These are phyloP conservation scores for Chlorodrepanis virens DNA, from an alignment of 2,113 vertebrate genomes.

Conservation along the genomic window DNA sequence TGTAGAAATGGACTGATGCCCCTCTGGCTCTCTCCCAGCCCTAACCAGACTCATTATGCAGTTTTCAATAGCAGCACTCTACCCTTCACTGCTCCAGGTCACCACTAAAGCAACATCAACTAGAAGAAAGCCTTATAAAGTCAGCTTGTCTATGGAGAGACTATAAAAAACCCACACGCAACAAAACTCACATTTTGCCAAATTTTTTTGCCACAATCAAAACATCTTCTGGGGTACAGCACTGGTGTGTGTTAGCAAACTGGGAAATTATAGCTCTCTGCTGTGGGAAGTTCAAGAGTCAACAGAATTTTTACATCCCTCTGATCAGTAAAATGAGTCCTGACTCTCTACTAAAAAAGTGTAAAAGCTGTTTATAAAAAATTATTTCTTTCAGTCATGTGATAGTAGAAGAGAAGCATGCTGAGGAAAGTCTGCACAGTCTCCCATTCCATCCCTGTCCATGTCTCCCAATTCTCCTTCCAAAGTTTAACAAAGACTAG, in stretches of 20 bases:
- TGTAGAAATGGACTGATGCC: conserved; percentile 10
- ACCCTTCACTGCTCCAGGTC: background rate
- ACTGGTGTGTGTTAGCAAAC: background rate
- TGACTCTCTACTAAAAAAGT: background rate
- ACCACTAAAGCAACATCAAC: background rate
- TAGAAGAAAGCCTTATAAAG: conserved; percentile 4
- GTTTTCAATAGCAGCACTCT: background rate
- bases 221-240: background rate
- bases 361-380: background rate
- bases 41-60: background rate
- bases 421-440: background rate
- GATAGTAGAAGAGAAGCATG: background rate
- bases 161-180: background rate
- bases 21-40: background rate
- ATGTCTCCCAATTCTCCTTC: background rate
- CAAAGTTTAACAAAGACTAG: background rate
- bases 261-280: background rate
- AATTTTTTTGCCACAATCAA: background rate
- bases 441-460: background rate
- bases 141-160: background rate
- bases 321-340: background rate
- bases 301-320: background rate
- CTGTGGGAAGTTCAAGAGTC: background rate
- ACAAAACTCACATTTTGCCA: background rate
- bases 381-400: background rate